Percentiles rank a stretch among this genome's conserved stretches.
These are phyloP conservation scores for Clangula hyemalis DNA, from an alignment of 2,797 vertebrate genomes.

Conservation along the genomic window DNA sequence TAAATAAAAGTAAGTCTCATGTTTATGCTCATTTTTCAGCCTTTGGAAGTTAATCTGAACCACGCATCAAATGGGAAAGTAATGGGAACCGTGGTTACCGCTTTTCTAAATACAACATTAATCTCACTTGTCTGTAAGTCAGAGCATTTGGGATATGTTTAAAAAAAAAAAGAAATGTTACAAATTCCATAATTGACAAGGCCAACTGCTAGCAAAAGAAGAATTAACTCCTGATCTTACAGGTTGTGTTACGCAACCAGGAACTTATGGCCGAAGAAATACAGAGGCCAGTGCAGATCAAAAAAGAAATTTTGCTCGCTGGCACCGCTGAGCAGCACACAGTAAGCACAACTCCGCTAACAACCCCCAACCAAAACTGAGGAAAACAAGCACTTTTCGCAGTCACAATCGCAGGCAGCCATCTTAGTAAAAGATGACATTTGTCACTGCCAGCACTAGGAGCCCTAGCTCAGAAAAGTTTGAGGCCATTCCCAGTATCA, in stretches of 20 bases:
- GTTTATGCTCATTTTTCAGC: not conserved
- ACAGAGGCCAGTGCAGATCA: accelerated
- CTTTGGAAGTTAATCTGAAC: not conserved
- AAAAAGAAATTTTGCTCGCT: not conserved
- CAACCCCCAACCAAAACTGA: accelerated
- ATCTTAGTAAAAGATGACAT: not conserved
- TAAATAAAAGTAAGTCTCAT: not conserved
- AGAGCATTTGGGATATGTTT: not conserved
- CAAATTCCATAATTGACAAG: not conserved
- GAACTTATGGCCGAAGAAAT: not conserved
- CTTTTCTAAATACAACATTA: not conserved
- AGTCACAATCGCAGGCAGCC: conserved; percentile 11
- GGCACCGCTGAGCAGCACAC: not conserved
- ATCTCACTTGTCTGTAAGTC: not conserved
- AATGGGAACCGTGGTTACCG: not conserved
- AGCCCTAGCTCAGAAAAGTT: not conserved
- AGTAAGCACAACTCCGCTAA: not conserved
- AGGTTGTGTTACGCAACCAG: not conserved
- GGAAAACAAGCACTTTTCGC: not conserved
- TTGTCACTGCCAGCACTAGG: not conserved
- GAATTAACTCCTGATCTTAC: not conserved
- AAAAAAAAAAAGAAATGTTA: not conserved
- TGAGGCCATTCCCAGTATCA: not conserved
- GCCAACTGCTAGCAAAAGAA: not conserved
- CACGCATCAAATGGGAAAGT: not conserved